These are phyloP conservation scores for Benitochromis conjunctus DNA, from an alignment of 2,113 vertebrate genomes.

Conservation along the genomic window DNA sequence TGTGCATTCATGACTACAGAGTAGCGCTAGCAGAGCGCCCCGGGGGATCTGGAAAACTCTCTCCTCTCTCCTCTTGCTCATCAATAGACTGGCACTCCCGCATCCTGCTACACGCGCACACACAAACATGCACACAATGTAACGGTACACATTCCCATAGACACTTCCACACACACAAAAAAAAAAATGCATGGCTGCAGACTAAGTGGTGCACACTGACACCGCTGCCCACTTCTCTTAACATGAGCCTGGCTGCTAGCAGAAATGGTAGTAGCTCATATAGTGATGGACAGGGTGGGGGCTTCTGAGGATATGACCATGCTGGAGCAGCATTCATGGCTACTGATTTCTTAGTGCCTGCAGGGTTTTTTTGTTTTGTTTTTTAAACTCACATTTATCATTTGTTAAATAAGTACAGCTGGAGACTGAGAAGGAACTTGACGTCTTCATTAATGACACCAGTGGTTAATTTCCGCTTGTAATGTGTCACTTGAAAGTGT, in stretches of 20 bases:
- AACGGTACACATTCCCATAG: neutral
- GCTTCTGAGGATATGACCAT: neutral
- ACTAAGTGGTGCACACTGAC: constrained; percentile 5
- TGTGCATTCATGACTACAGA: neutral
- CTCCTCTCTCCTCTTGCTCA: constrained; percentile 34
- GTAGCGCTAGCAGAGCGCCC: constrained; percentile 21
- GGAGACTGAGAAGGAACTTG: neutral
- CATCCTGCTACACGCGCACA: neutral
- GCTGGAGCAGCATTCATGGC: neutral
- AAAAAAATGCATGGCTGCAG: neutral
- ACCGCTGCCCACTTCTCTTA: neutral
- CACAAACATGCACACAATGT: neutral
- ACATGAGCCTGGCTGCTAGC: neutral
- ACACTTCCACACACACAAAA: neutral
- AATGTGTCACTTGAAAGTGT: neutral
- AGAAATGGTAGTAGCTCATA: neutral
- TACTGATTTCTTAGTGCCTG: neutral
- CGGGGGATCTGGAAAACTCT: constrained; percentile 44
- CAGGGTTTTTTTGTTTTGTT: neutral
- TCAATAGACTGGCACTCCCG: constrained; percentile 49
- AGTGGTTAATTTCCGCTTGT: neutral
- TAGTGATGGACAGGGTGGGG: neutral
- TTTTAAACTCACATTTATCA: neutral
- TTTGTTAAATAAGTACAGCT: neutral
- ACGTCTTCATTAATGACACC: neutral